Conservation (phyloP, 2,113 vertebrate genomes). For the Eubucco bourcierii region DNA sequence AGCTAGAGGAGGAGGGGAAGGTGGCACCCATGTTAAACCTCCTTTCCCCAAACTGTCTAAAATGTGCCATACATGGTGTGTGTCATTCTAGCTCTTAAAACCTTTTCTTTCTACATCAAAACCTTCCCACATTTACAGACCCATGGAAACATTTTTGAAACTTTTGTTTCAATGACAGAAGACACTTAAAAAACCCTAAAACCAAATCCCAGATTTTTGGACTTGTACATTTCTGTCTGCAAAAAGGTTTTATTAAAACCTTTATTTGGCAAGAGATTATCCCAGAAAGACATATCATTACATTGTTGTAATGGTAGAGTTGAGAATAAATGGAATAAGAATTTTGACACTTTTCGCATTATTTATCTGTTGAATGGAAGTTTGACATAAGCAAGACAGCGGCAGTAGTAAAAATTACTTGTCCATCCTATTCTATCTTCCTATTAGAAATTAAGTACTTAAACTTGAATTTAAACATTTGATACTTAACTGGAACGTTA, state of each 20-base stretch:
- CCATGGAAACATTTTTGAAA: not conserved
- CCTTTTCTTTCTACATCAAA: not conserved
- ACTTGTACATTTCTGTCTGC: not conserved
- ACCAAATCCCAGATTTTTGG: not conserved
- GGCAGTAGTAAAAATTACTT: not conserved
- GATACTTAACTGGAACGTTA: not conserved
- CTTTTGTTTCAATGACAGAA: not conserved
- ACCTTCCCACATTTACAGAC: not conserved
- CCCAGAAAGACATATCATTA: not conserved
- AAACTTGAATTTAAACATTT: not conserved
- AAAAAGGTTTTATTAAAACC: not conserved
- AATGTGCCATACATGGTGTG: not conserved
- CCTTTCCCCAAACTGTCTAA: not conserved
- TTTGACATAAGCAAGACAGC: not conserved
- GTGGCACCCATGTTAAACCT: not conserved
- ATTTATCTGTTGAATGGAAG: not conserved
- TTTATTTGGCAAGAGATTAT: not conserved
- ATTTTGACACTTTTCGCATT: not conserved
- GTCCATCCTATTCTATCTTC: not conserved
- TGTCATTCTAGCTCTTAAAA: not conserved
- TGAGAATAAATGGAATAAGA: not conserved
- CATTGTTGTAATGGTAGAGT: not conserved
- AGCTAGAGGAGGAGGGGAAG: fast-evolving
- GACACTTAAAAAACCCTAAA: not conserved
- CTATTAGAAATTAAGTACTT: not conserved